Conservation (phyloP, 2,888 invertebrate species). For the Athrips mouffetella region DNA sequence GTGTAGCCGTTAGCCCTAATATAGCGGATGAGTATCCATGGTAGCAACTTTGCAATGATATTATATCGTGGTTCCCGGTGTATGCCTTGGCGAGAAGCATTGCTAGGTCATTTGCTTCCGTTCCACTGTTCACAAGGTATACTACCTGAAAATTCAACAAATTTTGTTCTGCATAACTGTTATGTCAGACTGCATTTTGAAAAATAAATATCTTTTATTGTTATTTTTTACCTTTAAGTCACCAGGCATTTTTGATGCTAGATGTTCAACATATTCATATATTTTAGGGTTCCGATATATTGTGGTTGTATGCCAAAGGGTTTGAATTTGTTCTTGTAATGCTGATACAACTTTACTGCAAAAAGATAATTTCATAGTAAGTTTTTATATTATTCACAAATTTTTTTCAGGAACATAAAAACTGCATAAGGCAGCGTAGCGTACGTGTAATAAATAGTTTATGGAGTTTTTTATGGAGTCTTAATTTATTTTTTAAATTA, state of each 20-base stretch:
- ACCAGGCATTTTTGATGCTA: slow-evolving; percentile 89
- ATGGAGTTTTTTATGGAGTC: too few species aligned
- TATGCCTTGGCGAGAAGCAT: slow-evolving; percentile 90
- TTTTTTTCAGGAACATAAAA: too few species aligned
- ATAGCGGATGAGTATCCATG: slow-evolving; percentile 94
- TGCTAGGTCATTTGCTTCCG: slow-evolving; percentile 98
- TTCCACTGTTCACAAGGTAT: slow-evolving; percentile 97
- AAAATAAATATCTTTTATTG: background rate
- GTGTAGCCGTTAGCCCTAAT: slow-evolving; percentile 89
- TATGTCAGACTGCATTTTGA: background rate
- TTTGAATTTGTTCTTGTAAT: slow-evolving; percentile 86
- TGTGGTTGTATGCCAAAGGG: slow-evolving; percentile 94
- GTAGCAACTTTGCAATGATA: slow-evolving; percentile 93
- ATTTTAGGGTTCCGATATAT: slow-evolving; percentile 94
- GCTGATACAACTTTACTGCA: slow-evolving; percentile 90
- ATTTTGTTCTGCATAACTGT: too few species aligned
- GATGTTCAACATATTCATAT: slow-evolving; percentile 92
- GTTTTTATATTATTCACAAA: too few species aligned
- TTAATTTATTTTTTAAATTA: background rate
- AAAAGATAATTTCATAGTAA: slow-evolving; percentile 16
- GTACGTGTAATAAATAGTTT: too few species aligned
- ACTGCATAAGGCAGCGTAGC: too few species aligned
- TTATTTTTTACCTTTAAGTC: slow-evolving; percentile 83
- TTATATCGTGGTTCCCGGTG: slow-evolving; percentile 90
- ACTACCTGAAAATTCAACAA: slow-evolving; percentile 80